A percentile compares a stretch with the other conserved stretches of the same genome.
phyloP scores from a whole-genome alignment of 2,797 vertebrate species.

The Setipinna tenuifilis region DNA sequence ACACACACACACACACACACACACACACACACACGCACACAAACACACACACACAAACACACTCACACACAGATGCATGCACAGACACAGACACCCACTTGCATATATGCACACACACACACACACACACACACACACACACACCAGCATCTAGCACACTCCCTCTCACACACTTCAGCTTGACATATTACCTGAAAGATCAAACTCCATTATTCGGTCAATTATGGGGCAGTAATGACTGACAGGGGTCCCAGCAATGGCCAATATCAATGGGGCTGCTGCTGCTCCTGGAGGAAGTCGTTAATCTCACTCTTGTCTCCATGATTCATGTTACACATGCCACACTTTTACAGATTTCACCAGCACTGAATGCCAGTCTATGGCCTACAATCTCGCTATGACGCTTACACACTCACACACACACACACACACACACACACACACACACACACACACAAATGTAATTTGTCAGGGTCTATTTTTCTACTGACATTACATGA shows the following conservation, averaged over 20 bases:
- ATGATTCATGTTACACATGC: not conserved
- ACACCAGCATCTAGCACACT: not conserved
- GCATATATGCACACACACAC: too few species aligned
- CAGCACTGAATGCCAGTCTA: not conserved
- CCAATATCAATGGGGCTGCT: conserved; percentile 54
- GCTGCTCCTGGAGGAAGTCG: conserved; percentile 52
- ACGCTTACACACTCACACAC: not conserved
- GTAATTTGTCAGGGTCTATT: not conserved
- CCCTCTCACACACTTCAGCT: not conserved
- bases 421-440: conserved; percentile 26
- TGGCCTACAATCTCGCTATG: not conserved
- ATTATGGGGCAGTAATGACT: conserved; percentile 62
- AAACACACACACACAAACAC: too few species aligned
- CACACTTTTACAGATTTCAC: not conserved
- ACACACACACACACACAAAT: too few species aligned
- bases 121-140: too few species aligned
- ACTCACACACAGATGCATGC: too few species aligned
- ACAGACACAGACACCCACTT: too few species aligned
- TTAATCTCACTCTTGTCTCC: conserved; percentile 50
- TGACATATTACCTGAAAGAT: conserved; percentile 58
- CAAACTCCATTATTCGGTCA: conserved; percentile 60
- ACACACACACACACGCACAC: too few species aligned
- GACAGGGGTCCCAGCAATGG: conserved; percentile 31
- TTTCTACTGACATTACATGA: not conserved
- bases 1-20: too few species aligned